phyloP scores from a whole-genome alignment of 2,797 vertebrate species.

The Somateria mollissima region DNA sequence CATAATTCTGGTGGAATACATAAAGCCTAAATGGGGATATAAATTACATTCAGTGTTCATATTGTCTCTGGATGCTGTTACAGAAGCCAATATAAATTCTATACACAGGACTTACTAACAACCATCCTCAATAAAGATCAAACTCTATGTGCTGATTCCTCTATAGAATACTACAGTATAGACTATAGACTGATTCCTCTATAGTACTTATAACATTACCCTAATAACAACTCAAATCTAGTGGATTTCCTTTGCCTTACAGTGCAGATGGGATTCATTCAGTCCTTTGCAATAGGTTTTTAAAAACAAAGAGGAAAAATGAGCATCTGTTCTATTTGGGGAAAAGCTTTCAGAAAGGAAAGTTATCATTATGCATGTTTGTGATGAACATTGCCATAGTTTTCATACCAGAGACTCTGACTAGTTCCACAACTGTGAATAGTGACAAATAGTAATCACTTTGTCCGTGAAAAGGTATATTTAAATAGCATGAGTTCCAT shows the following conservation, averaged over 20 bases:
- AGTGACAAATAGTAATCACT: neutral
- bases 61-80: constrained; percentile 55
- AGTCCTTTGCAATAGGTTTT: neutral
- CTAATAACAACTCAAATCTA: neutral
- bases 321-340: neutral
- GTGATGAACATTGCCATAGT: neutral
- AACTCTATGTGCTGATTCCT: neutral
- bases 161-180: neutral
- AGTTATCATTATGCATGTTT: neutral
- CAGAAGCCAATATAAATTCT: constrained; percentile 66
- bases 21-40: constrained; percentile 45
- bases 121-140: constrained; percentile 27
- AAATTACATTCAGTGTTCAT: constrained; percentile 52
- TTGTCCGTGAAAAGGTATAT: neutral
- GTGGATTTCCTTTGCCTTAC: neutral
- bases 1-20: constrained; percentile 47
- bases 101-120: constrained; percentile 23
- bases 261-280: neutral
- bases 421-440: neutral
- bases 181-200: neutral
- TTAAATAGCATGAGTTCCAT: neutral
- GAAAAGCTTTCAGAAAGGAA: neutral
- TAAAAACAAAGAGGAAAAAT: neutral
- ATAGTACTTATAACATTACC: neutral
- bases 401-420: neutral